phyloP scores from a whole-genome alignment of 1,140 invertebrate genomes.

The Anadara kagoshimensis region DNA sequence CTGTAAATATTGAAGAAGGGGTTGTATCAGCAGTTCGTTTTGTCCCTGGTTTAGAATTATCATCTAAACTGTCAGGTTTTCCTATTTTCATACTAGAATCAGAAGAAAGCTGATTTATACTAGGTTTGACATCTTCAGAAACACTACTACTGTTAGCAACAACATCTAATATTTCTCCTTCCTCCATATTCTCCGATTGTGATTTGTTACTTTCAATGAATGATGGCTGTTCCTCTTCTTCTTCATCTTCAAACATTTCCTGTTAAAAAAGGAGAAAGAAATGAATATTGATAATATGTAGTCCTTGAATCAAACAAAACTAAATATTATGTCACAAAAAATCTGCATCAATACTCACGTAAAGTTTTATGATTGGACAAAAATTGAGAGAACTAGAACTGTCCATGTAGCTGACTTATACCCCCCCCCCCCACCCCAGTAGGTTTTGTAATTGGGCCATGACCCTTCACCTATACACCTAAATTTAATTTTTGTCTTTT shows the following conservation, averaged over 20 bases:
- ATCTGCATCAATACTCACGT: neutral
- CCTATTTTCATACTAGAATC: constrained; percentile 12
- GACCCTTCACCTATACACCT: too few relatives aligned
- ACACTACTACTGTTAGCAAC: neutral
- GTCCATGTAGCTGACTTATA: neutral
- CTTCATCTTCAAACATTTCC: constrained; percentile 55
- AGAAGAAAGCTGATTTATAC: too few relatives aligned
- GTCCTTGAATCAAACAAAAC: too few relatives aligned
- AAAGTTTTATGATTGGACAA: neutral
- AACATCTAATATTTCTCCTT: constrained; percentile 6
- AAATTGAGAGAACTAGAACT: neutral
- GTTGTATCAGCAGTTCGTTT: constrained; percentile 9
- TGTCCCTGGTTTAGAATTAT: neutral
- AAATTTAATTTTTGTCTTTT: too few relatives aligned
- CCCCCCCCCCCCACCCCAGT: neutral
- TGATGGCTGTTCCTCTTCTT: constrained; percentile 36
- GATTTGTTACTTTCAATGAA: neutral
- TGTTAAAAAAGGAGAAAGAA: neutral
- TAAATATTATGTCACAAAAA: neutral
- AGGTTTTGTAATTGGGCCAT: neutral
- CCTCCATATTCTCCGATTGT: constrained; percentile 10
- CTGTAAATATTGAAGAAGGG: neutral
- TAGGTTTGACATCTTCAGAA: neutral
- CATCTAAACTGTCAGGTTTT: constrained; percentile 8
- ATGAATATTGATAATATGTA: neutral